These are phyloP conservation scores for Diadegma fenestrale DNA, from an alignment of 2,888 invertebrate species.

Conservation along the genomic window DNA sequence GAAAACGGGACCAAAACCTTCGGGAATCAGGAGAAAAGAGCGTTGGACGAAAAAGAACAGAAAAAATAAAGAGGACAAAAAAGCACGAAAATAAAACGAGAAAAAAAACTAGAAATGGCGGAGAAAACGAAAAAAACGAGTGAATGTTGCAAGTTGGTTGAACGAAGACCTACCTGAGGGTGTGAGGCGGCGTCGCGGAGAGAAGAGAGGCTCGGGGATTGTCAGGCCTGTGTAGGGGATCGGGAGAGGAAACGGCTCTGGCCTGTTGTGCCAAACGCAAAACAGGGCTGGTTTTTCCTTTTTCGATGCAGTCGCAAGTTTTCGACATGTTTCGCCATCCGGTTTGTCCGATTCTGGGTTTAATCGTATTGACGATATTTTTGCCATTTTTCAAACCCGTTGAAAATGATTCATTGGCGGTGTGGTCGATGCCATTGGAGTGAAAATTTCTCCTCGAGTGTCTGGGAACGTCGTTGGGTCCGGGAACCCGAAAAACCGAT, in stretches of 20 bases:
- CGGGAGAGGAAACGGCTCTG: conserved; percentile 85
- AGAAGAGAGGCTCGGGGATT: conserved; percentile 82
- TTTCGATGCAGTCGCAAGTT: conserved; percentile 82
- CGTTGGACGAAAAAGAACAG: no score
- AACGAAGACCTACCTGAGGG: conserved; percentile 82
- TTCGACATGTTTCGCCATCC: conserved; percentile 81
- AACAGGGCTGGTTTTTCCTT: conserved; percentile 80
- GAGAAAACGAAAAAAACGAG: conserved; percentile 57
- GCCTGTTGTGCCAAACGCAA: conserved; percentile 82
- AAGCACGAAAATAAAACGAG: conserved; percentile 11
- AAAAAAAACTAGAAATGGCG: conserved; percentile 59
- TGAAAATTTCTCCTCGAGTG: conserved; percentile 72
- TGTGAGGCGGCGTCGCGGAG: conserved; percentile 81
- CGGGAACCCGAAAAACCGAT: conserved; percentile 76
- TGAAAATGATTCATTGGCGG: neutral
- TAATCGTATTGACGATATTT: conserved; percentile 59
- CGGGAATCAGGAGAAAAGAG: no score
- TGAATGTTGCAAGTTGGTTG: conserved; percentile 57
- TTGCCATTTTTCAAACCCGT: conserved; percentile 45
- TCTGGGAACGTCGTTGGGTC: conserved; percentile 72
- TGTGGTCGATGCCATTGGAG: conserved; percentile 66
- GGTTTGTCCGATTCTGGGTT: conserved; percentile 78
- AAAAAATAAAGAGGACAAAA: no score
- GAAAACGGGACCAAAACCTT: no score
- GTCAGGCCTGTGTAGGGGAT: conserved; percentile 84